Percentiles rank a stretch among this genome's conserved stretches.
These are phyloP conservation scores for Coleophora deauratella DNA, from an alignment of 2,888 invertebrate species.

Conservation along the genomic window DNA sequence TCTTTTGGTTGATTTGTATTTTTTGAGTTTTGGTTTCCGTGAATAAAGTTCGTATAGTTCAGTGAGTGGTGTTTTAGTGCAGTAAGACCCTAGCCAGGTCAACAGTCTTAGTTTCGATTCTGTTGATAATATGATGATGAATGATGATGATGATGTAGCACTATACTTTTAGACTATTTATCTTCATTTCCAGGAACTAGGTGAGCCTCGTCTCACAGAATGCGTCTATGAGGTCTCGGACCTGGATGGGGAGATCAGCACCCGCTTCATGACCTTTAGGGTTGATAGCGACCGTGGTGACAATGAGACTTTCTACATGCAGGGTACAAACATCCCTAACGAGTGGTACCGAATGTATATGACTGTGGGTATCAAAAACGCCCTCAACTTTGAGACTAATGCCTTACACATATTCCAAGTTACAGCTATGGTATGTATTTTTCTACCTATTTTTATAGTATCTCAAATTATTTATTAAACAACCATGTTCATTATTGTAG, in stretches of 20 bases:
- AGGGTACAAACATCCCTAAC: conserved; percentile 26
- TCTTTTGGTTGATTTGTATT: no score
- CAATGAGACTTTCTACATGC: conserved; percentile 45
- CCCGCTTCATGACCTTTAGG: conserved; percentile 48
- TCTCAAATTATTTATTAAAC: no score
- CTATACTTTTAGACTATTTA: no score
- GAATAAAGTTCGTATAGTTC: no score
- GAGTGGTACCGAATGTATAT: conserved; percentile 47
- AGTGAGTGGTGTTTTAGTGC: no score
- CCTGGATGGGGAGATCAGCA: conserved; percentile 57
- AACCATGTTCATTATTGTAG: no score
- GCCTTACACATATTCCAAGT: conserved; percentile 72
- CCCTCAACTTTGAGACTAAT: conserved; percentile 59
- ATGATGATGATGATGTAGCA: no score
- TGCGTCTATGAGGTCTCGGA: conserved; percentile 56
- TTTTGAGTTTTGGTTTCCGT: no score
- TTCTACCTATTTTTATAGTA: neutral
- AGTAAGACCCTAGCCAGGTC: no score
- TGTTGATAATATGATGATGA: no score
- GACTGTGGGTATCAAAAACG: conserved; percentile 34
- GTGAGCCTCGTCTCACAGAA: conserved; percentile 38
- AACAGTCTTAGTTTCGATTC: no score
- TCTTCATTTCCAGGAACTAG: conserved; percentile 45
- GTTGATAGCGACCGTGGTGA: conserved; percentile 52
- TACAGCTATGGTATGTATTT: conserved; percentile 62